Evolutionary conservation across 2,113 vertebrate genomes (phyloP).

Genomic region (Mionectes macconnelli): DNA sequence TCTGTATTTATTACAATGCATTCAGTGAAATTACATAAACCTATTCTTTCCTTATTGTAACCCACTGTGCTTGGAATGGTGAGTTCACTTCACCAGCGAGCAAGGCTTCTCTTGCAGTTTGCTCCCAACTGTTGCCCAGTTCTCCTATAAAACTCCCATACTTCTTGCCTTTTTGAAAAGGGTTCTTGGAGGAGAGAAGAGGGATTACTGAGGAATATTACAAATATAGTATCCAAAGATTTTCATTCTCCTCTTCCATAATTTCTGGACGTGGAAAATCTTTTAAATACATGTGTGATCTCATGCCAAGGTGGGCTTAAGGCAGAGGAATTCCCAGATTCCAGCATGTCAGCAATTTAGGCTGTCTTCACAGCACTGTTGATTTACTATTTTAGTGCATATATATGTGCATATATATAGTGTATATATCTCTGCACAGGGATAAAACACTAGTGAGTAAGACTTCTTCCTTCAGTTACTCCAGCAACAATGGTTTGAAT

Average conservation of each 20-base stretch:
- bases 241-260: not conserved
- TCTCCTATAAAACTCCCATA: not conserved
- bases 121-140: not conserved
- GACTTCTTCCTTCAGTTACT: not conserved
- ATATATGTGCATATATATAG: no score
- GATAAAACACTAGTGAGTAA: not conserved
- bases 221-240: not conserved
- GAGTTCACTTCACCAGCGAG: not conserved
- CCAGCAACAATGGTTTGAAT: not conserved
- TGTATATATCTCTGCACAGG: not conserved
- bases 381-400: not conserved
- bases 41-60: not conserved
- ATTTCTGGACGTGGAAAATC: not conserved
- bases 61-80: fast-evolving
- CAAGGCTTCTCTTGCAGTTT: not conserved
- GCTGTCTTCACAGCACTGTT: not conserved
- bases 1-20: not conserved
- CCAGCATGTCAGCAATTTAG: not conserved
- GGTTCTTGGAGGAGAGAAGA: not conserved
- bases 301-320: not conserved
- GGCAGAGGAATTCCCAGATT: not conserved
- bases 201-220: not conserved
- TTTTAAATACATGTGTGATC: not conserved
- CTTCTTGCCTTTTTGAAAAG: not conserved
- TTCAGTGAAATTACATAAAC: not conserved